phyloP scores from a whole-genome alignment of 1,140 invertebrate genomes.

The Thalassaphorura encarpata region DNA sequence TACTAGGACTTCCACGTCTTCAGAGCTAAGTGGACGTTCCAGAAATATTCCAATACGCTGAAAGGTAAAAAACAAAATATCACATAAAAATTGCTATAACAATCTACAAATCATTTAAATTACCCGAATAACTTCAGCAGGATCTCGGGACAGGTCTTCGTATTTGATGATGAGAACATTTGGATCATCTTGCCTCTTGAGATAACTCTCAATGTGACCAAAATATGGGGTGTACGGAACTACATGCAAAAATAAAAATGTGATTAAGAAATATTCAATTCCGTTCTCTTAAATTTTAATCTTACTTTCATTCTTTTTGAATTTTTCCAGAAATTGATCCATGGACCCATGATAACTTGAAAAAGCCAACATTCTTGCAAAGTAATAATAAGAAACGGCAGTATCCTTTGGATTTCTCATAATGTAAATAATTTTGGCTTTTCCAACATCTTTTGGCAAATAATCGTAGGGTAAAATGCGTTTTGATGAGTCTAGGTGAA shows the following conservation, averaged over 20 bases:
- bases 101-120: not conserved
- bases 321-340: slow-evolving; percentile 39
- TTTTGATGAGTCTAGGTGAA: slow-evolving; percentile 24
- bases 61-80: not conserved
- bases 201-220: slow-evolving; percentile 43
- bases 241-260: too few species aligned
- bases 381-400: slow-evolving; percentile 43
- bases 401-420: slow-evolving; percentile 42
- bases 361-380: slow-evolving; percentile 38
- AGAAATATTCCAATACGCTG: slow-evolving; percentile 41
- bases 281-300: not conserved
- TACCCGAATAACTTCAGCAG: slow-evolving; percentile 36
- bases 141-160: slow-evolving; percentile 44
- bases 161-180: slow-evolving; percentile 45
- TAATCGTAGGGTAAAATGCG: slow-evolving; percentile 25
- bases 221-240: slow-evolving; percentile 46
- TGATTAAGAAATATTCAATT: not conserved
- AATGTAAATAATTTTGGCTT: slow-evolving; percentile 42
- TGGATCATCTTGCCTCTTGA: slow-evolving; percentile 34
- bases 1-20: slow-evolving; percentile 30
- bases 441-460: slow-evolving; percentile 11
- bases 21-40: slow-evolving; percentile 36
- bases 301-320: slow-evolving; percentile 41
- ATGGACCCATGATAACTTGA: slow-evolving; percentile 38
- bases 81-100: not conserved